phyloP scores from a whole-genome alignment of 2,797 vertebrate genomes.

The Danio tinwini region DNA sequence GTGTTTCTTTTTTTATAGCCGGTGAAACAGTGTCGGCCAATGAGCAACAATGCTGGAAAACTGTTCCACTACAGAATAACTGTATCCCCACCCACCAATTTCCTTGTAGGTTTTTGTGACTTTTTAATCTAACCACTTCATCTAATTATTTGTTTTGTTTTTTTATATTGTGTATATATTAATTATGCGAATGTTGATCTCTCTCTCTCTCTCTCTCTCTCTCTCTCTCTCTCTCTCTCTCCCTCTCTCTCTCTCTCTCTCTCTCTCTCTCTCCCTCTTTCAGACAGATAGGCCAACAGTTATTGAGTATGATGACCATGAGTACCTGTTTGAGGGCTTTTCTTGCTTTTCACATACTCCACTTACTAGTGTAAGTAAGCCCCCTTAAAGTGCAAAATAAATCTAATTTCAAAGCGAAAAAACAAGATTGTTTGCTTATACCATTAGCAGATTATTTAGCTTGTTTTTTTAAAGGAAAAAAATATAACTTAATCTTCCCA shows the following conservation, averaged over 20 bases:
- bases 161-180: not conserved
- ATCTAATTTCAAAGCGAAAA: too few relatives aligned
- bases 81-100: slow-evolving; percentile 97
- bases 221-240: slow-evolving; percentile 3
- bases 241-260: slow-evolving; percentile 9
- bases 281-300: slow-evolving; percentile 98
- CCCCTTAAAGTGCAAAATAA: too few relatives aligned
- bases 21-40: slow-evolving; percentile 88
- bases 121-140: slow-evolving; percentile 45
- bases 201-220: not conserved
- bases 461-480: too few relatives aligned
- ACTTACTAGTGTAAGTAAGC: slow-evolving; percentile 87
- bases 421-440: too few relatives aligned
- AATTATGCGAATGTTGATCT: not conserved
- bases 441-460: too few relatives aligned
- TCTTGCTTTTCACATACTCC: slow-evolving; percentile 95
- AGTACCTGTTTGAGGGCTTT: slow-evolving; percentile 99
- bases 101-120: slow-evolving; percentile 83
- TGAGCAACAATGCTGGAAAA: slow-evolving; percentile 96
- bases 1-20: slow-evolving; percentile 69
- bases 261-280: not conserved
- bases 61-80: slow-evolving; percentile 98
- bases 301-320: slow-evolving; percentile 98
- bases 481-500: too few relatives aligned
- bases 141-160: not conserved